phyloP scores from a whole-genome alignment of 2,113 vertebrate genomes.

The Crotalus horridus region DNA sequence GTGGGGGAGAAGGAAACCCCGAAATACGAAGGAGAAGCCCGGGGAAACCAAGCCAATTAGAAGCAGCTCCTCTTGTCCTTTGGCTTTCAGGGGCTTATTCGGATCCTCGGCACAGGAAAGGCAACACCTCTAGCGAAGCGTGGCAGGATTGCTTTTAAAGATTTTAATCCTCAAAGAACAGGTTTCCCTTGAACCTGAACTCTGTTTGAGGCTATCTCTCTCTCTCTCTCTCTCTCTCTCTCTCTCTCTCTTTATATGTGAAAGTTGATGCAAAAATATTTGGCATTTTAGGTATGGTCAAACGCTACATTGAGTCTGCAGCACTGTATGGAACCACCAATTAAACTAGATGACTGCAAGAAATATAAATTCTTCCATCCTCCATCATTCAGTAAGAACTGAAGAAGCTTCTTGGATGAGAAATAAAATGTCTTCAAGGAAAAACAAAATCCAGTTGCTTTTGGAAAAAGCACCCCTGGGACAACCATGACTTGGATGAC shows the following conservation, averaged over 20 bases:
- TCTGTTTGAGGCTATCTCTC: neutral
- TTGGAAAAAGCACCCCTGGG: neutral
- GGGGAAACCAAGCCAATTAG: neutral
- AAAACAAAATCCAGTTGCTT: neutral
- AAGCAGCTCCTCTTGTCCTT: neutral
- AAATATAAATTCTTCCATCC: neutral
- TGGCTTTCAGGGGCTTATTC: neutral
- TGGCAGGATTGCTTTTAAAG: neutral
- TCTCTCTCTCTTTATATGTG: neutral
- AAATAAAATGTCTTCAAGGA: neutral
- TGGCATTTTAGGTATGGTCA: neutral
- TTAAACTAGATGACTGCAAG: neutral
- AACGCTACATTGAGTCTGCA: neutral
- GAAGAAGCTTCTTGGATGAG: neutral
- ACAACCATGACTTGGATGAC: neutral
- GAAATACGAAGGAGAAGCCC: neutral
- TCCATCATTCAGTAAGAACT: neutral
- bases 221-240: no score
- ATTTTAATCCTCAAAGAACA: neutral
- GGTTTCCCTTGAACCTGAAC: neutral
- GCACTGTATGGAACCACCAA: no score
- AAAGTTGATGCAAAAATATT: neutral
- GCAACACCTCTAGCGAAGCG: neutral
- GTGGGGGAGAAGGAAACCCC: neutral
- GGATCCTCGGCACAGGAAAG: neutral